Evolutionary conservation across 1,140 invertebrate species (phyloP).

Genomic region (Dreissena polymorpha): DNA sequence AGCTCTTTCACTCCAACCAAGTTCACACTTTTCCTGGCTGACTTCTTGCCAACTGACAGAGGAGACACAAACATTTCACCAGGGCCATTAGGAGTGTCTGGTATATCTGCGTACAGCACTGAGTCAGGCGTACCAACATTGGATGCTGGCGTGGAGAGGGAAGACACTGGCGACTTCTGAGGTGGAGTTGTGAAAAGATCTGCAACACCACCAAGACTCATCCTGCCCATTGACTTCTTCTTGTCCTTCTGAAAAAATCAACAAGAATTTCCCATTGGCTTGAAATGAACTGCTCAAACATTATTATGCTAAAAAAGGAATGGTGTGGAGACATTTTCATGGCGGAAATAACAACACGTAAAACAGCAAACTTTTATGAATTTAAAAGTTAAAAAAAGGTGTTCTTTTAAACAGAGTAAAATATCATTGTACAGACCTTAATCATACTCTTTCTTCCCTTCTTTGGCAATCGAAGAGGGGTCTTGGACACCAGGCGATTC

Average conservation of each 20-base stretch:
- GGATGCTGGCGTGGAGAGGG: conserved; percentile 4
- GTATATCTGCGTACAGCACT: conserved; percentile 70
- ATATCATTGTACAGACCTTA: conserved; percentile 7
- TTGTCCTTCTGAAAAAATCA: conserved; percentile 3
- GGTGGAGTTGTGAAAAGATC: conserved; percentile 62
- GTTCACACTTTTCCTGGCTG: conserved; percentile 24
- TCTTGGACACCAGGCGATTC: conserved; percentile 57
- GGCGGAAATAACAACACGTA: too few relatives aligned
- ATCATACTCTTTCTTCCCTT: conserved; percentile 68
- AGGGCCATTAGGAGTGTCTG: conserved; percentile 74
- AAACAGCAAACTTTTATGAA: too few relatives aligned
- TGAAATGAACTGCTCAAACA: background rate
- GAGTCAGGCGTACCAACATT: conserved; percentile 29
- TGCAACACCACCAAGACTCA: conserved; percentile 58
- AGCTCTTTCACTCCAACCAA: conserved; percentile 45
- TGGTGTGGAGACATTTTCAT: background rate
- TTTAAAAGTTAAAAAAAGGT: too few relatives aligned
- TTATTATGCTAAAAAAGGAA: background rate
- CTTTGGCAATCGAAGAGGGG: conserved; percentile 62
- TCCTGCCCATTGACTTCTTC: conserved; percentile 30
- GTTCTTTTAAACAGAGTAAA: too few relatives aligned
- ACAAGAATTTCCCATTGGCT: background rate
- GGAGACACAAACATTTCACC: conserved; percentile 74
- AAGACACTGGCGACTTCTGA: conserved; percentile 6
- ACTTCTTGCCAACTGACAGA: conserved; percentile 45